Base-by-base conservation (phyloP, 2,113 vertebrate species). In the Harpagus bidentatus region DNA sequence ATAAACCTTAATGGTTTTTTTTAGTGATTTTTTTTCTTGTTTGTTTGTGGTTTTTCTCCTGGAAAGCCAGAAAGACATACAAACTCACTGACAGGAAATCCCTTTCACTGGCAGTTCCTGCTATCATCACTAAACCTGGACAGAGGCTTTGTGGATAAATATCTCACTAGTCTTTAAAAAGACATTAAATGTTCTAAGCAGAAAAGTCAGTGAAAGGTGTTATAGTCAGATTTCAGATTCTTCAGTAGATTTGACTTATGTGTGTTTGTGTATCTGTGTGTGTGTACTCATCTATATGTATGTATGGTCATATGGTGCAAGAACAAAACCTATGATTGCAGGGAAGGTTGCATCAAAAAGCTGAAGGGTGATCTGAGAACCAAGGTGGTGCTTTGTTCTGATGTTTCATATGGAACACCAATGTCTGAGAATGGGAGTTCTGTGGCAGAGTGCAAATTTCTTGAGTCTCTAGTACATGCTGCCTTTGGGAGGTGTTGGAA, bases 231-330 rank as follows among this genome's bases (percentile, higher is more conserved):
- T 40, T 85, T 43, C 36, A 45, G 32, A 8, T 38, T 67, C 32
- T 45, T 76, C 38, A 36, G 42, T 40, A 74, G 13, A 47, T 19
- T 66, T 86, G 52, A 4, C 5, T 25, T 17, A 13, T 16, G 4
- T 50, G 11, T 40, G 16, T 63, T 13, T 59, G 42, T 48, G 19
- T 6, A 4, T 5, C 1, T 1, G 1, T 6, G 16, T 9, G 16
- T 65, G 10, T 31, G 42, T 4, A 21, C 19, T 26, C 5, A 0
- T 25, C 59, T 59, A 2, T 40, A 0, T 7, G 3, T 16, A 19
- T 17, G 10, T 20, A n/a, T 31, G 38, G 16, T 45, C 20, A 7
- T 31, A 15, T 3, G 8, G 36, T 25, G 17, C 29, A 36, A 58
- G 77, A 89, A 32, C 10, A 81, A 42, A 65, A 17, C 13, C 25